phyloP scores from a whole-genome alignment of 2,888 invertebrate species.

The Caenorhabditis plicata region DNA sequence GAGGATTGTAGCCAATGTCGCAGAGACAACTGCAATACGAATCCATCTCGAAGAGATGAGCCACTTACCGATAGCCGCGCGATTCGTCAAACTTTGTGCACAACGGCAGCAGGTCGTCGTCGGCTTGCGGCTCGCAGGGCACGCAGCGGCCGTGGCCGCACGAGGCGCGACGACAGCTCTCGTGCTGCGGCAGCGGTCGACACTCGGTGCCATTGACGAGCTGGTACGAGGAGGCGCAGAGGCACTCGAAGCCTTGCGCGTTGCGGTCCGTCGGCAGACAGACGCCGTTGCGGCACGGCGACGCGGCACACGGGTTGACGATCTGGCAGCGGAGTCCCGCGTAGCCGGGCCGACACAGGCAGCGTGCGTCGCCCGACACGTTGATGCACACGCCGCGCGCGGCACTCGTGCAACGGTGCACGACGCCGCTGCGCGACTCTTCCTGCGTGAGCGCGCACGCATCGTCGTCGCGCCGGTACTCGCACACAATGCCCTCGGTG shows the following conservation, averaged over 20 bases:
- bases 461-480: conserved; percentile 26
- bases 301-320: conserved; percentile 36
- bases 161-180: no score
- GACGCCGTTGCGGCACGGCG: conserved; percentile 37
- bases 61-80: conserved; percentile 8
- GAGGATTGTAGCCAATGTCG: conserved; percentile 21
- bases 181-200: no score
- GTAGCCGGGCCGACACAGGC: conserved; percentile 37
- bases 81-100: conserved; percentile 12
- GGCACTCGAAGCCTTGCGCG: no score
- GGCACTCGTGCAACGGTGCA: conserved; percentile 28
- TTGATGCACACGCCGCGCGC: conserved; percentile 30
- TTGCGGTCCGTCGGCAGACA: conserved; percentile 40
- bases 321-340: conserved; percentile 39
- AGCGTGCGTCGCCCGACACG: conserved; percentile 20
- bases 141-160: conserved; percentile 31
- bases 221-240: no score
- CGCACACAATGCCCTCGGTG: conserved; percentile 23
- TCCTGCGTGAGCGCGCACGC: conserved; percentile 29
- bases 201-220: no score
- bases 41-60: no score
- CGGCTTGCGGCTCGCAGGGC: conserved; percentile 7
- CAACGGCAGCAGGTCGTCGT: conserved; percentile 22
- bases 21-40: conserved; percentile 31
- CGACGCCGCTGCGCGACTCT: conserved; percentile 25